phyloP scores from a whole-genome alignment of 1,140 invertebrate genomes.

The Drosophila sechellia region DNA sequence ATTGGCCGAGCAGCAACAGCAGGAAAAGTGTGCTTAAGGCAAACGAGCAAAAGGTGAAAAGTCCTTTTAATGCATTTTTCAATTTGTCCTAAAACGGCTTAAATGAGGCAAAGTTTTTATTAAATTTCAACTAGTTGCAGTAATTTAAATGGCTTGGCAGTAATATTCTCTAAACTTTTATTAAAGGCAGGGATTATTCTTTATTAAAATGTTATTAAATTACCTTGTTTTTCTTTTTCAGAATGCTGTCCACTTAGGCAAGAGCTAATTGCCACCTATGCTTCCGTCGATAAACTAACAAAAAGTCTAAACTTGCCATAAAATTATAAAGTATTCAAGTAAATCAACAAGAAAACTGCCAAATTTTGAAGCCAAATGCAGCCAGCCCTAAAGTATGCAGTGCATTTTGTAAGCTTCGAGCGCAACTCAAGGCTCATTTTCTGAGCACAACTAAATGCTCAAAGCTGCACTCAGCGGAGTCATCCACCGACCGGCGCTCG shows the following conservation, averaged over 20 bases:
- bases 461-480: constrained; percentile 28
- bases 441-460: constrained; percentile 39
- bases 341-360: constrained; percentile 30
- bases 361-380: constrained; percentile 22
- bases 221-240: constrained; percentile 20
- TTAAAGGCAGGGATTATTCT: background rate
- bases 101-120: constrained; percentile 9
- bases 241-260: constrained; percentile 22
- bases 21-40: constrained; percentile 24
- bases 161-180: background rate
- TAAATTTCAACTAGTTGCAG: background rate
- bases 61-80: constrained; percentile 35
- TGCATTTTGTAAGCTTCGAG: constrained; percentile 27
- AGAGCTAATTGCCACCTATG: constrained; percentile 48
- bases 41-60: constrained; percentile 11
- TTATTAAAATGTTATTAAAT: background rate
- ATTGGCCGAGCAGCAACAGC: constrained; percentile 12
- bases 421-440: constrained; percentile 12
- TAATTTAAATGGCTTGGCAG: background rate
- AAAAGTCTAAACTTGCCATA: constrained; percentile 47
- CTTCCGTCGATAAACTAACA: constrained; percentile 41
- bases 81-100: constrained; percentile 17
- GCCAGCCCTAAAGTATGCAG: constrained; percentile 41
- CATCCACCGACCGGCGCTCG: constrained; percentile 26
- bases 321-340: constrained; percentile 3